A percentile compares a stretch with the other conserved stretches of the same genome.
These are phyloP conservation scores for Masticophis lateralis DNA, from an alignment of 2,797 vertebrate genomes.

Conservation along the genomic window DNA sequence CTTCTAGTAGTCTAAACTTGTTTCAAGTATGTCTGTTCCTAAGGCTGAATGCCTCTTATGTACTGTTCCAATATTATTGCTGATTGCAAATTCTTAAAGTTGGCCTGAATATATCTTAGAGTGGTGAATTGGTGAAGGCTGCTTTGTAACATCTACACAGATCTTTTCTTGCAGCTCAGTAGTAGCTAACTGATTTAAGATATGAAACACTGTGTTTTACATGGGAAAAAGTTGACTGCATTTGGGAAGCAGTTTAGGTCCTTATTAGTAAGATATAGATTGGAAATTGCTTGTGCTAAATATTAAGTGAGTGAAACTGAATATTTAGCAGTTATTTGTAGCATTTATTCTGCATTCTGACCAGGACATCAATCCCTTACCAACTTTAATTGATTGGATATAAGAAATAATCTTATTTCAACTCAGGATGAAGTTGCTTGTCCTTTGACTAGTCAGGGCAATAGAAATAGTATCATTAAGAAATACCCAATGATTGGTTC, in stretches of 20 bases:
- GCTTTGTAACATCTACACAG: rapidly evolving
- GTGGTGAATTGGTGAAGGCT: neutral
- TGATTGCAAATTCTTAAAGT: neutral
- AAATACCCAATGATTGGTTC: neutral
- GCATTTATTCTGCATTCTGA: neutral
- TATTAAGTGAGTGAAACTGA: neutral
- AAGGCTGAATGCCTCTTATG: neutral
- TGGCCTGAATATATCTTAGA: neutral
- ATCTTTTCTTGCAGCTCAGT: rapidly evolving
- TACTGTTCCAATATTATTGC: neutral
- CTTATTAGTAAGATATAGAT: neutral
- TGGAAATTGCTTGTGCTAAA: neutral
- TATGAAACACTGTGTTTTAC: neutral
- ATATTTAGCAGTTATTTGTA: neutral
- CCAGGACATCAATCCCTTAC: neutral
- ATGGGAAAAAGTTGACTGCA: rapidly evolving
- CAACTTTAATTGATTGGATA: neutral
- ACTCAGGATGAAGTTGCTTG: neutral
- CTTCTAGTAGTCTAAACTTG: neutral
- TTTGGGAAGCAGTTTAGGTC: neutral
- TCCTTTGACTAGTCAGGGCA: neutral
- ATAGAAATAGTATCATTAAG: neutral
- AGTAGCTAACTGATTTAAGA: neutral
- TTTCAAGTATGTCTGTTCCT: neutral
- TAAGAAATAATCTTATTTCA: neutral